phyloP scores from a whole-genome alignment of 2,888 invertebrate species.

The Pachliopta kotzebuea region DNA sequence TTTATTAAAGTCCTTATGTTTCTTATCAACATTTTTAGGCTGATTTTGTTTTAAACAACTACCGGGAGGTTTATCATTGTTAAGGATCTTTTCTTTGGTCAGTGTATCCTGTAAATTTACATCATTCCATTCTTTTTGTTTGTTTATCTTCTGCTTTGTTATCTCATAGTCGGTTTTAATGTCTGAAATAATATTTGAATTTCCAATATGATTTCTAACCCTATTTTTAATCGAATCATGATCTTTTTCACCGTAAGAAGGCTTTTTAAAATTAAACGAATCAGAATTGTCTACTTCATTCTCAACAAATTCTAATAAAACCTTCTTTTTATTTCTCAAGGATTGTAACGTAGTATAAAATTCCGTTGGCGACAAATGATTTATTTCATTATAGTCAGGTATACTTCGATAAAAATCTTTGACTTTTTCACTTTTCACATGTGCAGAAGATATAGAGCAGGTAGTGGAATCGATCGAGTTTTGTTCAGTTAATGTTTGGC shows the following conservation, averaged over 20 bases:
- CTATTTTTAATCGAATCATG: not conserved
- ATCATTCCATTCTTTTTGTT: not conserved
- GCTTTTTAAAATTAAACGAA: slow-evolving; percentile 28
- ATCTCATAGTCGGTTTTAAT: not conserved
- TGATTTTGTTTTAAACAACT: slow-evolving; percentile 37
- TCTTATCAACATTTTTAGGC: slow-evolving; percentile 42
- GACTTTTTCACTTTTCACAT: slow-evolving; percentile 79
- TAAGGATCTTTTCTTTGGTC: slow-evolving; percentile 6
- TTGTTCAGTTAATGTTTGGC: slow-evolving; percentile 55
- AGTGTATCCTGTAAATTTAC: not conserved
- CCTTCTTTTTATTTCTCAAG: slow-evolving; percentile 83
- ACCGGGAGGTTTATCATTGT: slow-evolving; percentile 31
- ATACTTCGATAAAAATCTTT: slow-evolving; percentile 89
- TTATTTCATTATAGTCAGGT: slow-evolving; percentile 88
- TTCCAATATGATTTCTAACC: not conserved
- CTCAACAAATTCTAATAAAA: slow-evolving; percentile 62
- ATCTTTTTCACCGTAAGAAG: not conserved
- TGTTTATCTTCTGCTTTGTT: slow-evolving; percentile 4
- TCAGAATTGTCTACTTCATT: slow-evolving; percentile 55
- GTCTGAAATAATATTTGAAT: slow-evolving; percentile 4
- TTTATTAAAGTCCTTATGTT: slow-evolving; percentile 44
- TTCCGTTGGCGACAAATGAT: slow-evolving; percentile 87
- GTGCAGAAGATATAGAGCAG: slow-evolving; percentile 52
- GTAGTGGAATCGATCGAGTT: slow-evolving; percentile 60
- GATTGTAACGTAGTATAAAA: slow-evolving; percentile 86